Base-by-base conservation (phyloP, 2,888 invertebrate genomes). In the Bursaphelenchus okinawaensis region DNA sequence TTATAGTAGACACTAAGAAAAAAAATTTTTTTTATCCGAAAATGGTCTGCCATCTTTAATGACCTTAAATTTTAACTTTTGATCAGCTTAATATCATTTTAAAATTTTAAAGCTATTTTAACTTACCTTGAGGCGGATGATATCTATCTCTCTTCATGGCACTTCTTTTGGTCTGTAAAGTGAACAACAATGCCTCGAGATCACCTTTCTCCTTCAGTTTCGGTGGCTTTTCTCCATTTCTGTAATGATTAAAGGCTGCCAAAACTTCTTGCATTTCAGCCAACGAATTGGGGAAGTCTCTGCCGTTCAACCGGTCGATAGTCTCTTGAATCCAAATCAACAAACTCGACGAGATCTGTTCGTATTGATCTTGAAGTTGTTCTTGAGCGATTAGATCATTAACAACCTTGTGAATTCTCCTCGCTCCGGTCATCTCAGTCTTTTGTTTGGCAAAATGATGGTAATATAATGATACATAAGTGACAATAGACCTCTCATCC, bases 381-480 rank as follows among this genome's bases (percentile, higher is more conserved):
- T 96, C 95, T 54, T 92, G 90, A 82, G 93, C 92, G 88, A 94
- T 91, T 87, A 96, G 89, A 85, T 93, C 92, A 7, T 91, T 92
- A 68, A 98, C 90, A 82, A 98, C 93, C 85, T 96, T 98, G 51
- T 94, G 95, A 82, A 98, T 95, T 83, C 96, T 88, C 79, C 92
- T 89, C 29, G 95, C 95, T 76, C 94, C 94, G 84, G 95, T 96
- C 86, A 92, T 91, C 83, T 96, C 96, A 83, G 92, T 93, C 87
- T 95, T 96, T 93, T 96, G 94, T 76, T 94, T 88, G 54, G 96
- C 95, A 86, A 98, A 98, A 65, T 95, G 94, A 86, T 98, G 96
- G 85, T 98, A 98, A 86, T 95, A 96, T 19, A 93, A 93, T 1
- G 96, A 95, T 40, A 98, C 94, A 84, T 98, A 98, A 23, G 96